phyloP scores from a whole-genome alignment of 2,797 vertebrate genomes.

The Staurois parvus region DNA sequence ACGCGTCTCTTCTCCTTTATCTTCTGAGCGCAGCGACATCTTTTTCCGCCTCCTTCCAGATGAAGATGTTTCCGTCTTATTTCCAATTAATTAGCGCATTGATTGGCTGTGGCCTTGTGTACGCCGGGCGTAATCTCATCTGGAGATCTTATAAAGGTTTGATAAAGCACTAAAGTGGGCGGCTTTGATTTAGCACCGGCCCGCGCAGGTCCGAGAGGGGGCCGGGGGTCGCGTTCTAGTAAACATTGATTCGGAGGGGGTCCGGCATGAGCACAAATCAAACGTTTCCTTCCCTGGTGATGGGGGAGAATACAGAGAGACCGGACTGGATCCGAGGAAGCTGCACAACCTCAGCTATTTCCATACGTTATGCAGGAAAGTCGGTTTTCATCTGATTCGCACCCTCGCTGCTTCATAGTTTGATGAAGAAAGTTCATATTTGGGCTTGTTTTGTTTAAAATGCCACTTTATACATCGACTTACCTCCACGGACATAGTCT shows the following conservation, averaged over 20 bases:
- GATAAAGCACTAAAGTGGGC: conserved; percentile 55
- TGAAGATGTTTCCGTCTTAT: conserved; percentile 48
- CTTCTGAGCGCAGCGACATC: conserved; percentile 8
- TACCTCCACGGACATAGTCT: no score
- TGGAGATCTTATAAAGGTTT: conserved; percentile 54
- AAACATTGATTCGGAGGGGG: conserved; percentile 38
- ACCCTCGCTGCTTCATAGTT: no score
- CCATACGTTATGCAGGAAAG: no score
- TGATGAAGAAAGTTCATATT: no score
- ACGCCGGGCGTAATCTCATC: conserved; percentile 49
- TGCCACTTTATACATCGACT: no score
- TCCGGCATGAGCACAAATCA: background rate
- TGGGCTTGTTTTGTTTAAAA: no score
- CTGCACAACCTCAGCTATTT: no score
- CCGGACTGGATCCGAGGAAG: no score
- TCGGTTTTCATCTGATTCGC: no score
- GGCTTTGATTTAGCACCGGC: conserved; percentile 52
- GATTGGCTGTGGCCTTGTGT: conserved; percentile 53
- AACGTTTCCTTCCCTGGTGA: no score
- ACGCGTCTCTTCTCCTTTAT: conserved; percentile 1
- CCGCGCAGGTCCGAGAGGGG: conserved; percentile 2
- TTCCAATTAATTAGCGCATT: conserved; percentile 60
- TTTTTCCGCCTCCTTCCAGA: background rate
- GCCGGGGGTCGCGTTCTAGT: background rate
- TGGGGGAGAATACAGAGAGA: no score